These are phyloP conservation scores for Lepidotrigona ventralis DNA, from an alignment of 1,140 invertebrate species.

Conservation along the genomic window DNA sequence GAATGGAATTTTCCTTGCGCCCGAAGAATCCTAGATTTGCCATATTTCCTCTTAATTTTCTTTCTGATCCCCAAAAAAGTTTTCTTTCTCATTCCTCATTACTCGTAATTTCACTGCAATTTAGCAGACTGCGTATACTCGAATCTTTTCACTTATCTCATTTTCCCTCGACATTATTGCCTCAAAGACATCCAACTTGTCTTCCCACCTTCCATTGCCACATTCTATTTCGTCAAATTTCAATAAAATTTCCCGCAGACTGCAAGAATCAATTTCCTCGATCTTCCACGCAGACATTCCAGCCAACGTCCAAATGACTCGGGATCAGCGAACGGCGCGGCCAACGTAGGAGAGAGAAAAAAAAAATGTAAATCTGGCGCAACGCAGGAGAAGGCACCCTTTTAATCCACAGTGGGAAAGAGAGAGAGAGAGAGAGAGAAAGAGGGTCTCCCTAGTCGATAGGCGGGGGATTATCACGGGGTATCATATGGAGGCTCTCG, in stretches of 20 bases:
- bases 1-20: not conserved
- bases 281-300: conserved; percentile 6
- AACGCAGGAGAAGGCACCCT: conserved; percentile 63
- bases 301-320: conserved; percentile 26
- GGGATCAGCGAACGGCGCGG: not conserved
- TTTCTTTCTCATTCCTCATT: no score
- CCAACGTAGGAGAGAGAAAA: not conserved
- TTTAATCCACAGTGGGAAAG: conserved; percentile 64
- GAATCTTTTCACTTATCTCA: no score
- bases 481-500: conserved; percentile 78
- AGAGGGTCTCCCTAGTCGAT: conserved; percentile 62
- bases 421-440: conserved; percentile 42
- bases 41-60: no score
- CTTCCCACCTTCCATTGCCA: no score
- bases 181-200: no score
- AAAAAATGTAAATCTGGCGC: conserved; percentile 59
- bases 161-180: no score
- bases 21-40: not conserved
- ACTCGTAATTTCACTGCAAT: no score
- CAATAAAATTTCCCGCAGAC: no score
- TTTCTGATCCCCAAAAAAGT: no score
- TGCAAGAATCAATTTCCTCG: not conserved
- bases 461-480: conserved; percentile 76
- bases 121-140: no score
- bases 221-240: no score